Evolutionary conservation across 2,888 invertebrate species (phyloP).

Genomic region (Oegoconia quadripuncta): DNA sequence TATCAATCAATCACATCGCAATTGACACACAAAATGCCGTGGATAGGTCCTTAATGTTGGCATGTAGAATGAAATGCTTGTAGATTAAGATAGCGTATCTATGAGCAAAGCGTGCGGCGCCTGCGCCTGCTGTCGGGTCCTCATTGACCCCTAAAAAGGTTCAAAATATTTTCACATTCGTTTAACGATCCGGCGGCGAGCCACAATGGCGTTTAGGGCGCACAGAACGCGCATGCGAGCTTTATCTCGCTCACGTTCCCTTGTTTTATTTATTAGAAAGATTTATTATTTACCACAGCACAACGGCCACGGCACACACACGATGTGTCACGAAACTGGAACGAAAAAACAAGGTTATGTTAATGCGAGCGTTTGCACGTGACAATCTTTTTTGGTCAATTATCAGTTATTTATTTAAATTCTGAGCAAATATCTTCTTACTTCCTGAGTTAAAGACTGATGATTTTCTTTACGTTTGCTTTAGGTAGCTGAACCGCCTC

Average conservation of each 20-base stretch:
- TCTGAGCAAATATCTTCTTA: too few species aligned
- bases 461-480: too few species aligned
- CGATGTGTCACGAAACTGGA: conserved; percentile 74
- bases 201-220: conserved; percentile 69
- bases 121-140: conserved; percentile 12
- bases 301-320: conserved; percentile 57
- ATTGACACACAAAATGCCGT: too few species aligned
- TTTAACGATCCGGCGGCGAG: conserved; percentile 71
- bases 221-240: conserved; percentile 72
- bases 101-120: too few species aligned
- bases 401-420: neutral
- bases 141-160: conserved; percentile 47
- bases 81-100: too few species aligned
- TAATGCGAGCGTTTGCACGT: conserved; percentile 68
- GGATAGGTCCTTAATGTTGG: too few species aligned
- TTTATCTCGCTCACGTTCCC: conserved; percentile 76
- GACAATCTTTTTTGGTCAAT: conserved; percentile 31
- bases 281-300: conserved; percentile 71
- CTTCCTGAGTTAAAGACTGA: too few species aligned
- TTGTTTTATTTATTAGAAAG: conserved; percentile 79
- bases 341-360: conserved; percentile 70
- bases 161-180: conserved; percentile 71
- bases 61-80: too few species aligned
- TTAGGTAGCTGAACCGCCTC: too few species aligned
- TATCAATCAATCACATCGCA: too few species aligned